phyloP scores from a whole-genome alignment of 1,140 invertebrate genomes.

The Sycobia sp. region DNA sequence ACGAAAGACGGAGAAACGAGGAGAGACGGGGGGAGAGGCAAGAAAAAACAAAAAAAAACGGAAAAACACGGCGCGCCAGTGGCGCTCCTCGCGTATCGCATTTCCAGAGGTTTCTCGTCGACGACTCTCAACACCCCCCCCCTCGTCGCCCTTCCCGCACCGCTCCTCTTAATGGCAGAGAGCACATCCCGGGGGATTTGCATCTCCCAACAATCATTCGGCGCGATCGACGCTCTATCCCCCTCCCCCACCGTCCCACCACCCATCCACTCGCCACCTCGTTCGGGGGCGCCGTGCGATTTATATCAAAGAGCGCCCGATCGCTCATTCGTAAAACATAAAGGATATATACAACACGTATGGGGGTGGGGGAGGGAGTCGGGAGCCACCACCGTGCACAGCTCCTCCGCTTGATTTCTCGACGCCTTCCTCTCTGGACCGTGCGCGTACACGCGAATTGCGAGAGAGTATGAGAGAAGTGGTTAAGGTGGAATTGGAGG shows the following conservation, averaged over 20 bases:
- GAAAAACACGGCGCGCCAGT: not conserved
- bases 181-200: conserved; percentile 12
- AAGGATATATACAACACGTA: too few species aligned
- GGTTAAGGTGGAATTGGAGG: too few species aligned
- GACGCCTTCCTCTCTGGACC: not conserved
- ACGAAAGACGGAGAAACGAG: not conserved
- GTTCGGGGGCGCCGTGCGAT: conserved; percentile 11
- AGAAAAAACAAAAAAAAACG: not conserved
- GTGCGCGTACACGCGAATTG: not conserved
- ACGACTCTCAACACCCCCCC: too few species aligned
- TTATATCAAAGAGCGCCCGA: conserved; percentile 24
- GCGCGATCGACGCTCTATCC: conserved; percentile 4
- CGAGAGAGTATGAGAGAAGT: too few species aligned
- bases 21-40: not conserved
- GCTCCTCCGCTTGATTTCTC: not conserved
- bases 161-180: not conserved
- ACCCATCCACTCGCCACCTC: not conserved
- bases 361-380: too few species aligned
- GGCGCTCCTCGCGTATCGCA: not conserved
- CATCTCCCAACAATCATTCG: conserved; percentile 18
- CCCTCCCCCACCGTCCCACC: not conserved
- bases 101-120: too few species aligned
- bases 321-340: conserved; percentile 2
- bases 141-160: too few species aligned
- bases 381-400: not conserved